Conservation (phyloP, 2,888 invertebrate species). For the Holacanthella duospinosa region DNA sequence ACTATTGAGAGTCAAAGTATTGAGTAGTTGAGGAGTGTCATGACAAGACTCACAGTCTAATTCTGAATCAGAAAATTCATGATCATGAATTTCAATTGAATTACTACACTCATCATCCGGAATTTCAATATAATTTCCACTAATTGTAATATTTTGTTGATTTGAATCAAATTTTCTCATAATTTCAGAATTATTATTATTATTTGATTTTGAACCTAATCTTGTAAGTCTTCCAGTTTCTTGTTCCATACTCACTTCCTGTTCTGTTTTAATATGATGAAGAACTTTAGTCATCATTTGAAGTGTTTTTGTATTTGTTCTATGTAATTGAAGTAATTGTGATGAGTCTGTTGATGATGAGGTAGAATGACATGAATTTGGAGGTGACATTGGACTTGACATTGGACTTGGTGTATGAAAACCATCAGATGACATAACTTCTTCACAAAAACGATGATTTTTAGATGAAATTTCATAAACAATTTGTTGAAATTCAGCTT, state of each 20-base stretch:
- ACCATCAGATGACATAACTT: conserved; percentile 35
- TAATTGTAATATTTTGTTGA: too few species aligned
- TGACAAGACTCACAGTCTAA: neutral
- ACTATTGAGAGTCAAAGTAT: neutral
- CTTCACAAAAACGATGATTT: neutral
- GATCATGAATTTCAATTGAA: neutral
- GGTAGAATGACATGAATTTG: conserved; percentile 23
- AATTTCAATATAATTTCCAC: neutral
- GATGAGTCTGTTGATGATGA: conserved; percentile 18
- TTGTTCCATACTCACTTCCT: too few species aligned
- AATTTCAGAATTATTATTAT: too few species aligned
- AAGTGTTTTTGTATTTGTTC: neutral
- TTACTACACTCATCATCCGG: neutral
- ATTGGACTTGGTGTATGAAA: conserved; percentile 47
- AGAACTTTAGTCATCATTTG: neutral
- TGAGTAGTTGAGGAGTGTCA: neutral
- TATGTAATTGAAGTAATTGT: conserved; percentile 2
- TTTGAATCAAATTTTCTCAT: too few species aligned
- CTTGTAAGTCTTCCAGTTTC: too few species aligned
- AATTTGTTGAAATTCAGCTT: neutral
- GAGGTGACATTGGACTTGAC: conserved; percentile 31
- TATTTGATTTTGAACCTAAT: too few species aligned
- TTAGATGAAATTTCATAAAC: neutral
- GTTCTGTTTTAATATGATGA: neutral
- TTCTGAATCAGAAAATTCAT: neutral